A percentile compares a stretch with the other conserved stretches of the same genome.
These are phyloP conservation scores for Zaprionus vittiger DNA, from an alignment of 1,140 invertebrate species.

Conservation along the genomic window DNA sequence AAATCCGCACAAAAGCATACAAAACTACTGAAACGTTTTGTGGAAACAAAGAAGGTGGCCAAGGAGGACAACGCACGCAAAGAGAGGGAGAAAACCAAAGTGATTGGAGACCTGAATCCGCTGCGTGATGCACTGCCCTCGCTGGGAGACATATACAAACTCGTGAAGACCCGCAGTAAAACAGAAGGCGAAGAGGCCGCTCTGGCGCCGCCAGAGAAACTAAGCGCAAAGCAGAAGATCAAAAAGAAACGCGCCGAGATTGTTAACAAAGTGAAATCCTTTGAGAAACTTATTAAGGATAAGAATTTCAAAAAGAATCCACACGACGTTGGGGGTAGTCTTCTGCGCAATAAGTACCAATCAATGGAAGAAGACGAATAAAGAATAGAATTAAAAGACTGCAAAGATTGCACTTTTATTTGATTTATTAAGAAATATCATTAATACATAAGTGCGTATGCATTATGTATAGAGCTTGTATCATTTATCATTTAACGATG, in stretches of 20 bases:
- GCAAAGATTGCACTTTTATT: slow-evolving; percentile 42
- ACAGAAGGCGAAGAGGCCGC: slow-evolving; percentile 25
- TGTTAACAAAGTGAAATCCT: slow-evolving; percentile 55
- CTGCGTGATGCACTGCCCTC: slow-evolving; percentile 79
- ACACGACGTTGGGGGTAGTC: slow-evolving; percentile 57
- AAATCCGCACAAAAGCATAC: slow-evolving; percentile 70
- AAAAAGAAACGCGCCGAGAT: slow-evolving; percentile 66
- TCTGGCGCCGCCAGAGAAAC: slow-evolving; percentile 28
- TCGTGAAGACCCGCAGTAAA: slow-evolving; percentile 55
- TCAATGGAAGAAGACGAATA: slow-evolving; percentile 54
- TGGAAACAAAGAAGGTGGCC: slow-evolving; percentile 54
- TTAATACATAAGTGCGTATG: slow-evolving; percentile 67
- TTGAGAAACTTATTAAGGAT: slow-evolving; percentile 72
- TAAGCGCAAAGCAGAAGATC: slow-evolving; percentile 72
- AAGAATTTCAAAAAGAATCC: slow-evolving; percentile 76
- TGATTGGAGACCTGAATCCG: slow-evolving; percentile 76
- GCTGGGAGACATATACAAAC: slow-evolving; percentile 69
- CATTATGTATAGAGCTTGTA: slow-evolving; percentile 55
- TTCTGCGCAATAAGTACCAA: slow-evolving; percentile 65
- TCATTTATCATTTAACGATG: slow-evolving; percentile 72
- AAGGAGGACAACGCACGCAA: slow-evolving; percentile 70
- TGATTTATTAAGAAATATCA: slow-evolving; percentile 76
- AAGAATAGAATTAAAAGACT: background rate
- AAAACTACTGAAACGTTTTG: slow-evolving; percentile 71
- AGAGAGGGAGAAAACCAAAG: slow-evolving; percentile 67